Conservation (phyloP, 1,140 invertebrate species). For the Trigoniulus corallinus region DNA sequence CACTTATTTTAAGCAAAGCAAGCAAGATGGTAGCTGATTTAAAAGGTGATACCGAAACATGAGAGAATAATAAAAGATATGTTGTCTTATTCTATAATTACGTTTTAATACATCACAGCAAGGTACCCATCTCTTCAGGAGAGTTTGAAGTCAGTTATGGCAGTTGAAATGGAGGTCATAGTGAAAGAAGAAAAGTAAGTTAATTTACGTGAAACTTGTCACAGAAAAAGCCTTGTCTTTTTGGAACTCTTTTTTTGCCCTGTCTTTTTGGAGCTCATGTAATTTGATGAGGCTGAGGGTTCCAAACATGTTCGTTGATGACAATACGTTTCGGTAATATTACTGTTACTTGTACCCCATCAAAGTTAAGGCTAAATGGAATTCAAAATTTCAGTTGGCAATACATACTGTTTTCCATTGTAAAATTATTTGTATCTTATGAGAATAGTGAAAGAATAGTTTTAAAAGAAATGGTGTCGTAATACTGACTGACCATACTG, state of each 20-base stretch:
- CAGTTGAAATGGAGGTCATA: slow-evolving; percentile 85
- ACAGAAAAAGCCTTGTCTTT: too few species aligned
- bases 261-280: too few species aligned
- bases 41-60: slow-evolving; percentile 34
- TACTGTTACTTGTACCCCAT: too few species aligned
- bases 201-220: too few species aligned
- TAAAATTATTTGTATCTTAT: too few species aligned
- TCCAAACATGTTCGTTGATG: too few species aligned
- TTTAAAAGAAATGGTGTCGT: not conserved
- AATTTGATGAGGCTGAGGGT: too few species aligned
- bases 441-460: slow-evolving; percentile 8
- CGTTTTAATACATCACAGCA: slow-evolving; percentile 24
- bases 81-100: not conserved
- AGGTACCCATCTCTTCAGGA: slow-evolving; percentile 78
- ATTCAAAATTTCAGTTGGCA: too few species aligned
- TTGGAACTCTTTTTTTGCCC: too few species aligned
- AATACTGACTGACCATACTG: not conserved
- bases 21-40: slow-evolving; percentile 89
- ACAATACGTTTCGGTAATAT: too few species aligned
- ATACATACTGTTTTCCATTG: too few species aligned
- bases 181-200: slow-evolving; percentile 76
- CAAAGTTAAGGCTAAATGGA: too few species aligned
- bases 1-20: slow-evolving; percentile 69
- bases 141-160: slow-evolving; percentile 67
- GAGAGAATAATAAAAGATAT: not conserved